Conservation (phyloP, 2,888 invertebrate species). For the Arge pagana region DNA sequence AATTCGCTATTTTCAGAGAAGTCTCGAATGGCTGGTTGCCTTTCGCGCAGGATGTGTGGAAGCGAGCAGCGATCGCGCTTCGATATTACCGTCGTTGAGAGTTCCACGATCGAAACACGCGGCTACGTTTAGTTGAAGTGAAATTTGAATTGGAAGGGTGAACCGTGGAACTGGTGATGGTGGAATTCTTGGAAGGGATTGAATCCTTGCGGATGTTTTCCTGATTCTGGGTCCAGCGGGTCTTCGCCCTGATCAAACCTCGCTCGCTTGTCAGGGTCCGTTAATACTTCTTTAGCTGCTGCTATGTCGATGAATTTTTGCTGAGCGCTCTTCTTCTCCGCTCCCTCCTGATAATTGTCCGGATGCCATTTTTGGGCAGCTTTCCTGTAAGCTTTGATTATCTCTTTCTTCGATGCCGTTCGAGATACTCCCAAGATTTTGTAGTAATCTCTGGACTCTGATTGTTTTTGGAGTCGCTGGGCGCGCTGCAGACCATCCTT, state of each 20-base stretch:
- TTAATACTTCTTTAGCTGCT: constrained; percentile 95
- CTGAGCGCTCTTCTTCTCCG: constrained; percentile 92
- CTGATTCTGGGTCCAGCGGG: constrained; percentile 94
- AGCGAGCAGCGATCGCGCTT: too few relatives aligned
- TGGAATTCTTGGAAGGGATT: constrained; percentile 77
- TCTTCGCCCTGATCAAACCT: constrained; percentile 95
- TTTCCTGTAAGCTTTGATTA: constrained; percentile 94
- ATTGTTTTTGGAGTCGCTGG: constrained; percentile 89
- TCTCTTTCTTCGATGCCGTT: constrained; percentile 89
- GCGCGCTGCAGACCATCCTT: constrained; percentile 88
- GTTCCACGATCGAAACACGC: constrained; percentile 4
- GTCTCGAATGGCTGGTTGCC: too few relatives aligned
- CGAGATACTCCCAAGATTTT: constrained; percentile 93
- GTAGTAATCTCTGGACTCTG: constrained; percentile 95
- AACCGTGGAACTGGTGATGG: constrained; percentile 68
- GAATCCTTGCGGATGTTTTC: constrained; percentile 66
- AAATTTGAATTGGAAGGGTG: constrained; percentile 96
- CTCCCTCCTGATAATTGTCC: constrained; percentile 84
- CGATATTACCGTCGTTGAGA: background rate
- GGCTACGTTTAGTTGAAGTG: constrained; percentile 77
- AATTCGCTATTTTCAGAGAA: too few relatives aligned
- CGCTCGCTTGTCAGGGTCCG: constrained; percentile 88
- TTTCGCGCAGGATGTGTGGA: too few relatives aligned
- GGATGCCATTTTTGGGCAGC: constrained; percentile 99
- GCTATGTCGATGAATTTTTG: constrained; percentile 99